These are phyloP conservation scores for Centropristis striata DNA, from an alignment of 2,113 vertebrate genomes.

Conservation along the genomic window DNA sequence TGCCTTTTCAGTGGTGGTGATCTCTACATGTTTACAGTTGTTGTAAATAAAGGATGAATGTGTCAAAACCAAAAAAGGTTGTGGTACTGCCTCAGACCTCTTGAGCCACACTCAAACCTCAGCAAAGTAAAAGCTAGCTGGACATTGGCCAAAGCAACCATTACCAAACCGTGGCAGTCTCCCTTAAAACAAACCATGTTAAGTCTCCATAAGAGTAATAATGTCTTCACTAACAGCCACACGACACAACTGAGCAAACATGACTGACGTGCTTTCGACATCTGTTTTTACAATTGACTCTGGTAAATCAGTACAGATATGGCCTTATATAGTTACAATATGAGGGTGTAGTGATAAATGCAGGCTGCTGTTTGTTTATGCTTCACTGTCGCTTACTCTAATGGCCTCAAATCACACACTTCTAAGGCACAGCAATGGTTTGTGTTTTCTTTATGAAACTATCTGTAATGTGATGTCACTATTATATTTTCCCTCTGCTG, in stretches of 20 bases:
- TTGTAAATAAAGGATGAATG: slow-evolving; percentile 1
- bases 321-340: slow-evolving; percentile 41
- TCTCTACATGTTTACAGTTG: not conserved
- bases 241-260: slow-evolving; percentile 26
- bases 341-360: not conserved
- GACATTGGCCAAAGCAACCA: slow-evolving; percentile 42
- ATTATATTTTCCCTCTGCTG: slow-evolving; percentile 23
- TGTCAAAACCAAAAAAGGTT: not conserved
- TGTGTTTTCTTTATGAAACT: slow-evolving; percentile 11
- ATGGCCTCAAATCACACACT: slow-evolving; percentile 4
- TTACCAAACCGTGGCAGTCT: slow-evolving; percentile 19
- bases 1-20: not conserved
- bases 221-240: slow-evolving; percentile 28
- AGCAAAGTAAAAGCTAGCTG: slow-evolving; percentile 21
- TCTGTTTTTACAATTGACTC: slow-evolving; percentile 35
- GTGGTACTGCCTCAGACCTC: slow-evolving; percentile 2
- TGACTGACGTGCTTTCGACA: not conserved
- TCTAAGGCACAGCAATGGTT: not conserved
- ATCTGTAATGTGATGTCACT: not conserved
- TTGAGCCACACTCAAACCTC: slow-evolving; percentile 4
- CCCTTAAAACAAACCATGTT: slow-evolving; percentile 32
- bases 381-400: slow-evolving; percentile 3
- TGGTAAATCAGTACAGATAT: slow-evolving; percentile 30
- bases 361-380: slow-evolving; percentile 23
- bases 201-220: slow-evolving; percentile 14